phyloP scores from a whole-genome alignment of 1,140 invertebrate species.

The Microplitis demolitor region DNA sequence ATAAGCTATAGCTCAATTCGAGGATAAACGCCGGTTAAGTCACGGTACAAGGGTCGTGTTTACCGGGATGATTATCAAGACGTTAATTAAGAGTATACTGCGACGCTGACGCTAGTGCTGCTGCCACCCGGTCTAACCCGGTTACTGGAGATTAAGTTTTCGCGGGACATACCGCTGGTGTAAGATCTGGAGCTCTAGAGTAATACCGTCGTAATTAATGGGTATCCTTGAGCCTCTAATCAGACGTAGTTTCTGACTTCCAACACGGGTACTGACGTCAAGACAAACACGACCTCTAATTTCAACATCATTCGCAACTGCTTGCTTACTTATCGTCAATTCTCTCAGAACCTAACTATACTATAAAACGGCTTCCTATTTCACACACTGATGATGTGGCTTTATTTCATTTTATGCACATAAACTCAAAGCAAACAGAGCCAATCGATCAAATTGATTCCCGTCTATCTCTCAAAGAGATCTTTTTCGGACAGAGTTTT shows the following conservation, averaged over 20 bases:
- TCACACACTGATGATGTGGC: too few relatives aligned
- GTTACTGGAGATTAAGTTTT: constrained; percentile 33
- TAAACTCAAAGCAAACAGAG: too few relatives aligned
- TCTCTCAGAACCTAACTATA: too few relatives aligned
- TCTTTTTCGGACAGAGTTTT: neutral
- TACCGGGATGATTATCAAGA: constrained; percentile 26
- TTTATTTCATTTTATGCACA: too few relatives aligned
- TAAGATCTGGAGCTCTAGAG: constrained; percentile 19
- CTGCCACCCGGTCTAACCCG: too few relatives aligned
- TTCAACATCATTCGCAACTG: neutral
- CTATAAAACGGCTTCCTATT: too few relatives aligned
- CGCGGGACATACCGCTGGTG: constrained; percentile 11
- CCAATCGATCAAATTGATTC: too few relatives aligned
- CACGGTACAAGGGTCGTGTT: constrained; percentile 12
- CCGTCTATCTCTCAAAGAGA: neutral
- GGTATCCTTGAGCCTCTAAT: constrained; percentile 50
- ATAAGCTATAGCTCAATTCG: constrained; percentile 1
- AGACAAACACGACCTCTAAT: constrained; percentile 6
- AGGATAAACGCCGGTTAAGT: neutral
- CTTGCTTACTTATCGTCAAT: constrained; percentile 6
- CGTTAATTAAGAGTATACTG: constrained; percentile 19
- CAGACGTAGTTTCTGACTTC: constrained; percentile 53
- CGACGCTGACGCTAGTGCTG: neutral
- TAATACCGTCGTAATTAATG: constrained; percentile 40
- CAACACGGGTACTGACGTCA: constrained; percentile 28